These are phyloP conservation scores for Campylomormyrus numenius DNA, from an alignment of 2,113 vertebrate species.

Conservation along the genomic window DNA sequence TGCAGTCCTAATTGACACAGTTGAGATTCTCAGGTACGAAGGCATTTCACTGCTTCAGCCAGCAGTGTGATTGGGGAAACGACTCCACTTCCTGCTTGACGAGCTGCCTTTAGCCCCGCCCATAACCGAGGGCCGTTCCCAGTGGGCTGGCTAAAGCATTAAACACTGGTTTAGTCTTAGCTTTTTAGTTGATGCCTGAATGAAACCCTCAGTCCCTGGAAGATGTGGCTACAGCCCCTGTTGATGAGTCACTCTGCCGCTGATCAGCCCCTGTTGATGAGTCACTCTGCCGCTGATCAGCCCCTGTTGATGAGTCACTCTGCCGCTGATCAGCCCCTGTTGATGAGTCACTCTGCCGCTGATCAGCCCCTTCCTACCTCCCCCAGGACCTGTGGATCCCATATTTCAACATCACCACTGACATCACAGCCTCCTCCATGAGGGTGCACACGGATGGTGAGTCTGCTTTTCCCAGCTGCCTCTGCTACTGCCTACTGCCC, in stretches of 20 bases:
- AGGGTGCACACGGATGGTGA: constrained; percentile 82
- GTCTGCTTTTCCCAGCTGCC: constrained; percentile 5
- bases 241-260: too few relatives aligned
- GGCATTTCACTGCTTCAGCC: not conserved
- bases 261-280: too few relatives aligned
- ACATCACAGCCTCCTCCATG: constrained; percentile 87
- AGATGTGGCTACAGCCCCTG: not conserved
- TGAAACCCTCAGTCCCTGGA: not conserved
- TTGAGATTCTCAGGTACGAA: not conserved
- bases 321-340: too few relatives aligned
- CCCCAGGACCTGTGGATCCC: constrained; percentile 85
- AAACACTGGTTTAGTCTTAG: not conserved
- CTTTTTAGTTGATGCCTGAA: not conserved
- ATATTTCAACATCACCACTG: constrained; percentile 83
- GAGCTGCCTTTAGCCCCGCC: not conserved
- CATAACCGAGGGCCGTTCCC: not conserved
- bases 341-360: too few relatives aligned
- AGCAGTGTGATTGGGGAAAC: not conserved
- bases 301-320: not conserved
- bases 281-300: not conserved
- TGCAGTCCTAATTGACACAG: not conserved
- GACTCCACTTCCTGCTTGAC: not conserved
- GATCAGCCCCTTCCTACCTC: not conserved
- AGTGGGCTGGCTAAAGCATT: not conserved
- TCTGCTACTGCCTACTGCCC: not conserved